These are phyloP conservation scores for Podarcis siculus DNA, from an alignment of 2,797 vertebrate species.

Conservation along the genomic window DNA sequence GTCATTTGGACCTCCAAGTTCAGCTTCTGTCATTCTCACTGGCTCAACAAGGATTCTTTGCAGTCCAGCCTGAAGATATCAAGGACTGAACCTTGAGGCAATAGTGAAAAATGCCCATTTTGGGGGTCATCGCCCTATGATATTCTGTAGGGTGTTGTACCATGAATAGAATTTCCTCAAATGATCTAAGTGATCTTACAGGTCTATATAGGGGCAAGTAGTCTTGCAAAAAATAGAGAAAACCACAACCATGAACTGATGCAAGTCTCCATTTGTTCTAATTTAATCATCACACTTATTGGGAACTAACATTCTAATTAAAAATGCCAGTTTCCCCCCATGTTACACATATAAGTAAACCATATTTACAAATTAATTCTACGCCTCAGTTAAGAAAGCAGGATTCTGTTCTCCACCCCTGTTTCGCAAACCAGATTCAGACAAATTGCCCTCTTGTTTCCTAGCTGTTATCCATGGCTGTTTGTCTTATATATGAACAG, in stretches of 20 bases:
- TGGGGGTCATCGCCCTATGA: too few species aligned
- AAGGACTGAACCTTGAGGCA: too few species aligned
- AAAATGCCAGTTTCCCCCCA: background rate
- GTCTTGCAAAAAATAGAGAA: background rate
- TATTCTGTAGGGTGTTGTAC: too few species aligned
- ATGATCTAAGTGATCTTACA: too few species aligned
- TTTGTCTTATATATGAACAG: slow-evolving; percentile 49
- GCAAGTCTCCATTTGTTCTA: background rate
- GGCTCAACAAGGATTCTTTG: too few species aligned
- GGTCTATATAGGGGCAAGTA: too few species aligned
- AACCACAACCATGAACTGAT: background rate
- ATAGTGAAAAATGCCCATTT: too few species aligned
- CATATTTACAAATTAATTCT: background rate
- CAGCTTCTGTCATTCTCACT: too few species aligned
- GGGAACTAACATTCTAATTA: background rate
- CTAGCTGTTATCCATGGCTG: slow-evolving; percentile 1
- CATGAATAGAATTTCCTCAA: too few species aligned
- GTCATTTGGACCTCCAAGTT: background rate
- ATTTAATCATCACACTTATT: background rate
- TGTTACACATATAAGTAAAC: background rate
- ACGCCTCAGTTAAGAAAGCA: background rate
- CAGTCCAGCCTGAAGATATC: too few species aligned
- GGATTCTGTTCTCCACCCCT: background rate
- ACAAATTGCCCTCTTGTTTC: slow-evolving; percentile 4
- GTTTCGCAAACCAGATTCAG: background rate